A percentile compares a stretch with the other conserved stretches of the same genome.
Evolutionary conservation across 2,797 vertebrate species (phyloP).

Genomic region (Rhynchotus rufescens): DNA sequence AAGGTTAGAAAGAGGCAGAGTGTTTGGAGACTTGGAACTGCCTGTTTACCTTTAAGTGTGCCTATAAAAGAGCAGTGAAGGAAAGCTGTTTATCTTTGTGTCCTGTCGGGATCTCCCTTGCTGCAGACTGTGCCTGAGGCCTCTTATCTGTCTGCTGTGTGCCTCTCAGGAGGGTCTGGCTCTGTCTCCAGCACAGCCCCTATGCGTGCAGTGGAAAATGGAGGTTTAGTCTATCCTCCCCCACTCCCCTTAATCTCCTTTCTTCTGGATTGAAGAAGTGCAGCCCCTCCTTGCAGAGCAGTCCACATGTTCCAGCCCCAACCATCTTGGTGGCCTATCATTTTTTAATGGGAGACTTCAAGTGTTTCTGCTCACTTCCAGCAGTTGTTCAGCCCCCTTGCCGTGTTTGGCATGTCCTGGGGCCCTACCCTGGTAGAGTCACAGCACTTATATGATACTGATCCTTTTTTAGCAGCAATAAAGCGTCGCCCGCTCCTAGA

Average conservation of each 20-base stretch:
- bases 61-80: background rate
- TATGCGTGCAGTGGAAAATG: background rate
- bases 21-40: background rate
- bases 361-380: background rate
- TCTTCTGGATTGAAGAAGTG: background rate
- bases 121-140: background rate
- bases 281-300: background rate
- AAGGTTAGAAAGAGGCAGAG: background rate
- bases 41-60: background rate
- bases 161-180: background rate
- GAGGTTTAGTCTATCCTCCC: too few species aligned
- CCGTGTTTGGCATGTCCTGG: background rate
- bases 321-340: too few species aligned
- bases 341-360: background rate
- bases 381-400: too few species aligned
- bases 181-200: background rate
- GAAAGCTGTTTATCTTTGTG: background rate
- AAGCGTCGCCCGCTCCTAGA: background rate
- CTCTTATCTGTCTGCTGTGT: background rate
- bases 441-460: background rate
- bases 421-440: background rate
- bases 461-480: background rate
- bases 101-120: background rate
- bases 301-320: too few species aligned
- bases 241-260: background rate